Conservation (phyloP, 2,113 vertebrate genomes). For the Arizona elegans region DNA sequence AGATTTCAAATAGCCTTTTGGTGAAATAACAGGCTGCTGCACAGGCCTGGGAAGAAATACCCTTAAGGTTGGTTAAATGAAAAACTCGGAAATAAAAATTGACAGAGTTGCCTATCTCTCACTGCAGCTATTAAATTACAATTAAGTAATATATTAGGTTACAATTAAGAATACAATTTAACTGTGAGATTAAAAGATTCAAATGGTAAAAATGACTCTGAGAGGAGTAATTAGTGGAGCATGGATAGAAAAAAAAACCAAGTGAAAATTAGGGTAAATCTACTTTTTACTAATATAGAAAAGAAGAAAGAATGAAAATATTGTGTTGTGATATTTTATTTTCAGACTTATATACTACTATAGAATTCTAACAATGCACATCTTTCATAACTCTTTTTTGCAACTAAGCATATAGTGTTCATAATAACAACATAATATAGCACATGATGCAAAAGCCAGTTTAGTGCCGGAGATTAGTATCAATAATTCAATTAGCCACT, state of each 20-base stretch:
- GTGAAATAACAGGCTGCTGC: not conserved
- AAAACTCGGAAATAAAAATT: not conserved
- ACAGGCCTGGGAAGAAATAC: not conserved
- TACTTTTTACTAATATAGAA: not conserved
- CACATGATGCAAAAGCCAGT: not conserved
- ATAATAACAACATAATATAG: not conserved
- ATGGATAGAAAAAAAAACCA: not conserved
- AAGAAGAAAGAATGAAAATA: not conserved
- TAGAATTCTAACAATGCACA: not conserved
- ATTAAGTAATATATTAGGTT: not conserved
- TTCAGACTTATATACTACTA: not conserved
- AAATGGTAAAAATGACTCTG: not conserved
- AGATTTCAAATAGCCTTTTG: not conserved
- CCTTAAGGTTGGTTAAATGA: not conserved
- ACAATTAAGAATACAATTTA: not conserved
- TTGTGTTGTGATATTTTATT: not conserved
- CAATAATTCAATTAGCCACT: not conserved
- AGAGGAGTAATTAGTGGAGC: not conserved
- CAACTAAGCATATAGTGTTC: not conserved
- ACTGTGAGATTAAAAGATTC: not conserved
- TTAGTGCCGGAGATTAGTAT: not conserved
- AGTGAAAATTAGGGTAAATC: not conserved
- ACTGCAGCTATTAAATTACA: not conserved
- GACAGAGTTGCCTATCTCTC: not conserved
- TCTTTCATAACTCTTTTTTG: not conserved